These are phyloP conservation scores for Drosophila nr. fundita DNA, from an alignment of 2,888 invertebrate species.

Conservation along the genomic window DNA sequence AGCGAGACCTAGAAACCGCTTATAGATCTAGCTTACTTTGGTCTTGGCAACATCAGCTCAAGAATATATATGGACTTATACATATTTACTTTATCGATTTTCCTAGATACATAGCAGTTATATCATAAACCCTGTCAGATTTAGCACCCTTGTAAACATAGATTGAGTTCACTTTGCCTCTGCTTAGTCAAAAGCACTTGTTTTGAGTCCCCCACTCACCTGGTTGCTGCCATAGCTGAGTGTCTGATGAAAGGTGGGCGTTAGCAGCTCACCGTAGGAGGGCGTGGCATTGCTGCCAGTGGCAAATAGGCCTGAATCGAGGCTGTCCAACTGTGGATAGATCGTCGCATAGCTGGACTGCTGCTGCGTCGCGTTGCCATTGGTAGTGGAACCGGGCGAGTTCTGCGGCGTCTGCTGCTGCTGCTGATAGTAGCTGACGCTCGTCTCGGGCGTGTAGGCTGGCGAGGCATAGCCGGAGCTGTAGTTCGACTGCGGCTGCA, in stretches of 20 bases:
- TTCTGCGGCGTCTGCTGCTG: slow-evolving; percentile 42
- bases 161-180: not conserved
- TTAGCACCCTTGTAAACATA: not conserved
- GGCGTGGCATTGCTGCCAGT: slow-evolving; percentile 70
- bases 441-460: slow-evolving; percentile 75
- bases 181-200: not conserved
- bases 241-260: slow-evolving; percentile 69
- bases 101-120: not conserved
- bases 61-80: not conserved
- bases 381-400: slow-evolving; percentile 24
- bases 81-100: not conserved
- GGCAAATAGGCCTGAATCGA: slow-evolving; percentile 75
- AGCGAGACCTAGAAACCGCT: not conserved
- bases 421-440: slow-evolving; percentile 68
- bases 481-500: slow-evolving; percentile 82
- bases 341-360: slow-evolving; percentile 44
- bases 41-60: not conserved
- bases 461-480: slow-evolving; percentile 83
- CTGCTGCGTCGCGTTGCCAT: slow-evolving; percentile 9
- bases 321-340: slow-evolving; percentile 70
- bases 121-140: not conserved
- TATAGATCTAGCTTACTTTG: not conserved
- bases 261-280: slow-evolving; percentile 81
- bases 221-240: slow-evolving; percentile 74
- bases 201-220: slow-evolving; percentile 49